A percentile compares a stretch with the other conserved stretches of the same genome.
Conservation (phyloP, 1,140 invertebrate species). For the Galleria mellonella region DNA sequence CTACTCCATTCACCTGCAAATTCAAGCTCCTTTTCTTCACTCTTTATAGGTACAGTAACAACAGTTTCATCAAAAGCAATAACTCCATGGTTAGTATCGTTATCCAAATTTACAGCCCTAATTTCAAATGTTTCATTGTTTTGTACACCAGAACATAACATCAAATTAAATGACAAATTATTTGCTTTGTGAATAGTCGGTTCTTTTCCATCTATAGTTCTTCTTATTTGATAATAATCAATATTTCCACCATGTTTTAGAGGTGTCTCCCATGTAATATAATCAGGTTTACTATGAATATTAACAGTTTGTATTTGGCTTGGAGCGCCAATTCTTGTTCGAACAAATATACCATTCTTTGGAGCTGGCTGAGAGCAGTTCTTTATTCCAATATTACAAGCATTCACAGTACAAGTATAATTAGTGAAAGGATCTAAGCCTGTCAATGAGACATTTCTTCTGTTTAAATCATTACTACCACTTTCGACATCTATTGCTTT, state of each 20-base stretch:
- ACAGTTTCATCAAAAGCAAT: conserved; percentile 21
- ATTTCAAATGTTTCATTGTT: conserved; percentile 52
- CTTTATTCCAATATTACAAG: conserved; percentile 79
- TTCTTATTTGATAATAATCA: conserved; percentile 75
- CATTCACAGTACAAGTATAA: conserved; percentile 80
- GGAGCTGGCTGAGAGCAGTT: conserved; percentile 74
- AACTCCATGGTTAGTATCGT: conserved; percentile 49
- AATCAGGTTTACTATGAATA: conserved; percentile 52
- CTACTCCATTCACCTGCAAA: conserved; percentile 71
- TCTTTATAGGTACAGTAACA: conserved; percentile 26
- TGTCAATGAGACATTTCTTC: conserved; percentile 35
- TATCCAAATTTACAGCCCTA: conserved; percentile 63
- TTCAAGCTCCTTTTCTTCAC: conserved; percentile 15
- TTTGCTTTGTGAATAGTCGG: conserved; percentile 54
- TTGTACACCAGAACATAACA: conserved; percentile 42
- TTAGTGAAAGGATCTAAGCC: conserved; percentile 73
- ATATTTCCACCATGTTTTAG: conserved; percentile 76
- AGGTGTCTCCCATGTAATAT: conserved; percentile 72
- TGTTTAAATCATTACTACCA: conserved; percentile 27
- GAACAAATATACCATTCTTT: conserved; percentile 45
- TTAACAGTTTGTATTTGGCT: conserved; percentile 68
- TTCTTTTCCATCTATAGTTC: conserved; percentile 49
- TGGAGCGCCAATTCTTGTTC: conserved; percentile 78
- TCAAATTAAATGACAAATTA: conserved; percentile 29
- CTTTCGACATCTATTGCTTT: conserved; percentile 32